Base-by-base conservation (phyloP, 1,140 invertebrate genomes). In the Hormaphis cornu region DNA sequence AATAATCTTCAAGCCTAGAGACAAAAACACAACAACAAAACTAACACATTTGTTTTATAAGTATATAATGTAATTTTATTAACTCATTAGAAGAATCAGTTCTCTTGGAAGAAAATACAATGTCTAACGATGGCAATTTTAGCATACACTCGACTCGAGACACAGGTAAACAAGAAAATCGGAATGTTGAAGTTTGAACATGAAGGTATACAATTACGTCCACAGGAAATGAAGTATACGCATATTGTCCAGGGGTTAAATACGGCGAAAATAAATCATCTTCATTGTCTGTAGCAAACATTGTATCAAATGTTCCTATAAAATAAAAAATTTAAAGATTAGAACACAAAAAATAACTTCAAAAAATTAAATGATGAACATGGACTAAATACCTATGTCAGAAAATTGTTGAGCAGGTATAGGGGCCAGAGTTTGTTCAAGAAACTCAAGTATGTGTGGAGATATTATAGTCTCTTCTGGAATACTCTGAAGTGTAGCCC, bases 131-230 rank as follows among this genome's bases (percentile, higher is more conserved):
- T 14, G 97, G 97, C 71, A 99, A 81, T 76, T 94, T 91, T 12
- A 99, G 82, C 82, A 98, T 88, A 78, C 97, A 99, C 79, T 98
- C 95, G 1, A 98, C 95, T 61, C 93, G 80, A 4, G 95, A 97
- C 1, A 95, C 89, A 6, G 95, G 96, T 72, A 97, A 82, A 81
- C 95, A 97, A 71, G 93, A 95, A 78, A 97, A 97, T 70, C 93
- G 83, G 76, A 97, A 95, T 2, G 92, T 93, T 14, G 94, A 96
- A 0, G 95, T 95, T 76, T 98, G 92, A 86, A 98, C 96, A 77
- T 95, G 91, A 80, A 98, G 95, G 78, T 97, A 97, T 8, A 99
- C 95, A 73, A 99, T 93, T 10, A 99, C 93, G 81, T 99, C 96
- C 0, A 99, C 94, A 0, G 96, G 96, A 77, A 98, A 98, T 70